Conservation (phyloP, 2,797 vertebrate species). For the Myotis vivesi region DNA sequence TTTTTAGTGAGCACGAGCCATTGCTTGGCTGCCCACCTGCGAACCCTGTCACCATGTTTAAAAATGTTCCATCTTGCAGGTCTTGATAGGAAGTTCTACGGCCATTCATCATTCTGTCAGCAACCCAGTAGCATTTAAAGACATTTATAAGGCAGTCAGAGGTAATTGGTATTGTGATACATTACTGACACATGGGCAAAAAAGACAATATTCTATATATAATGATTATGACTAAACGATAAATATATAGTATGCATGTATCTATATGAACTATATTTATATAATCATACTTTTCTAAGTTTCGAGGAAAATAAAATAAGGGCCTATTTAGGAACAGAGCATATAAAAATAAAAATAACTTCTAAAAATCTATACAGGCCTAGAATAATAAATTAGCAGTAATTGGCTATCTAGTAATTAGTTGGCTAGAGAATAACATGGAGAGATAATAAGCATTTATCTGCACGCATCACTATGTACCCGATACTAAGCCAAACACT, state of each 20-base stretch:
- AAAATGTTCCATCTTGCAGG: background rate
- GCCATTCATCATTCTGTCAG: background rate
- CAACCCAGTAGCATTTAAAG: background rate
- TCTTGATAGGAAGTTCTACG: background rate
- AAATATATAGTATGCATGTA: background rate
- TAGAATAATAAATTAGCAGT: background rate
- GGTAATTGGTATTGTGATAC: background rate
- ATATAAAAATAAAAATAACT: background rate
- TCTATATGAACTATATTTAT: background rate
- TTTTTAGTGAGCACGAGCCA: background rate
- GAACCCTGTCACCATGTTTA: background rate
- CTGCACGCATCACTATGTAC: background rate
- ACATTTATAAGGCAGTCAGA: background rate
- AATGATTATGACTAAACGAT: background rate
- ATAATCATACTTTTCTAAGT: background rate
- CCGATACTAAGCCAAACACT: background rate
- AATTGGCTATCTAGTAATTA: background rate
- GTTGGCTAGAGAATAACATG: background rate
- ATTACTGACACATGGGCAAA: background rate
- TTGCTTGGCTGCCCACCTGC: background rate
- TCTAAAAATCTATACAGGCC: background rate
- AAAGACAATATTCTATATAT: background rate
- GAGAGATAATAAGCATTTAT: background rate
- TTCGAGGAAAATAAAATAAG: slow-evolving; percentile 5
- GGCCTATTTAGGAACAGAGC: background rate